phyloP scores from a whole-genome alignment of 2,797 vertebrate species.

The Fundulus diaphanus region DNA sequence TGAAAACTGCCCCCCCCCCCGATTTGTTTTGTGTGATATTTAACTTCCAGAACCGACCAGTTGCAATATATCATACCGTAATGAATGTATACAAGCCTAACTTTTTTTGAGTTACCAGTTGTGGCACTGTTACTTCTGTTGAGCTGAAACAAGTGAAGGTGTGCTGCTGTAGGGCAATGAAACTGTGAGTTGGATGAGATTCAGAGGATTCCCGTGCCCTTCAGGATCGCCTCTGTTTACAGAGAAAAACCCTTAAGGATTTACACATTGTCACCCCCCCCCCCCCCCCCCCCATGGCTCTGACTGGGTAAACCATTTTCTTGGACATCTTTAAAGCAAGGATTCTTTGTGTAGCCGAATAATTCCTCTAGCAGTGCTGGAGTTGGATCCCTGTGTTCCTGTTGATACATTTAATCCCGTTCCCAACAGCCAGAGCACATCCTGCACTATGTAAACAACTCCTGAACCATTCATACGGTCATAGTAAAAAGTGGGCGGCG shows the following conservation, averaged over 20 bases:
- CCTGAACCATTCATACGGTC: conserved; percentile 62
- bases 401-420: conserved; percentile 16
- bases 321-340: neutral
- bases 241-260: neutral
- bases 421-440: conserved; percentile 29
- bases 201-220: neutral
- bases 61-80: neutral
- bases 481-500: conserved; percentile 75
- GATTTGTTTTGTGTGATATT: neutral
- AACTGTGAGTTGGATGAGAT: neutral
- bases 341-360: neutral
- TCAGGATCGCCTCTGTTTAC: neutral
- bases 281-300: no score
- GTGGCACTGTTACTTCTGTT: neutral
- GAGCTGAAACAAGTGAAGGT: neutral
- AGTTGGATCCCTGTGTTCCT: neutral
- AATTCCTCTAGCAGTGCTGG: neutral
- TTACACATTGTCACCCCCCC: no score
- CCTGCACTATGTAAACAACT: conserved; percentile 73
- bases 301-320: neutral
- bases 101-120: neutral
- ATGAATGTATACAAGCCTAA: no score
- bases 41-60: neutral
- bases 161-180: neutral
- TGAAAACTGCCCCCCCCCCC: neutral